Conservation (phyloP, 1,140 invertebrate genomes). For the Agrilus planipennis region DNA sequence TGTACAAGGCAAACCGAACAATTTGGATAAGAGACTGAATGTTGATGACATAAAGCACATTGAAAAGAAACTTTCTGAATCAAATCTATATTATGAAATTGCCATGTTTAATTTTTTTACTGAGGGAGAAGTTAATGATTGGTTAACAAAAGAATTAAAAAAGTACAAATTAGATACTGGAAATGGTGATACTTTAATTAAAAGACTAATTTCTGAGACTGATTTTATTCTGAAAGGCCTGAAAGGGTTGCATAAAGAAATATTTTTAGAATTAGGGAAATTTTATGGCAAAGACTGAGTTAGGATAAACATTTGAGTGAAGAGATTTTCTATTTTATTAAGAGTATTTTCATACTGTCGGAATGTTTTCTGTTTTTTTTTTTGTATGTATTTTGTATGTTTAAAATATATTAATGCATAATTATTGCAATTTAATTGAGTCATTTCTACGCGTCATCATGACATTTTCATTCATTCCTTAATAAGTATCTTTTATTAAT, state of each 20-base stretch:
- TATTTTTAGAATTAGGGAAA: too few relatives aligned
- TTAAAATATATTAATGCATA: too few relatives aligned
- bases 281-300: too few relatives aligned
- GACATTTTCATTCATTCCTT: too few relatives aligned
- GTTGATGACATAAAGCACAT: background rate
- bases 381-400: too few relatives aligned
- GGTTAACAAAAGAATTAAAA: background rate
- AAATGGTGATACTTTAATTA: background rate
- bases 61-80: background rate
- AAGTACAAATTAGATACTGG: background rate
- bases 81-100: background rate
- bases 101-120: background rate
- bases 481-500: too few relatives aligned
- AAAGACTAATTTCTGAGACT: background rate
- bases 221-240: background rate
- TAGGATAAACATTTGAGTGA: too few relatives aligned
- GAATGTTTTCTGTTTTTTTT: too few relatives aligned
- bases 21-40: background rate
- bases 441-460: too few relatives aligned
- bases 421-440: too few relatives aligned
- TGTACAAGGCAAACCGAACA: background rate
- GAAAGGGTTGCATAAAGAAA: constrained; percentile 1
- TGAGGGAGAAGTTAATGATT: background rate
- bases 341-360: too few relatives aligned
- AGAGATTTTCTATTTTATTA: too few relatives aligned